Percentiles rank a stretch among this genome's conserved stretches.
These are phyloP conservation scores for Heliothis subflexa DNA, from an alignment of 1,140 invertebrate genomes.

Conservation along the genomic window DNA sequence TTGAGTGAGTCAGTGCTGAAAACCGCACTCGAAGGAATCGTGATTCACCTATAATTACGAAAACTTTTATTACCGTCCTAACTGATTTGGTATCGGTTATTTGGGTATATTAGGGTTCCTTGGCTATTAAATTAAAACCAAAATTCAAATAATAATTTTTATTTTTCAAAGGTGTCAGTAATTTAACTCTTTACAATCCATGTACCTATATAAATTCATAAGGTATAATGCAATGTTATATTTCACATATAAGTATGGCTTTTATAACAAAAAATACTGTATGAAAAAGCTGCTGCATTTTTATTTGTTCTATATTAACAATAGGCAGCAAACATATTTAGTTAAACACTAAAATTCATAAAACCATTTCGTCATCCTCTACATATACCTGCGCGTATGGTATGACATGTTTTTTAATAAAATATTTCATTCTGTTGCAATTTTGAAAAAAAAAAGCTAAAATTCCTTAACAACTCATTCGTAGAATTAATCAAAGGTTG, in stretches of 20 bases:
- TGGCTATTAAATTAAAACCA: background rate
- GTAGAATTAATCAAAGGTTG: constrained; percentile 15
- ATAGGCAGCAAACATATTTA: no score
- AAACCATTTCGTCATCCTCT: no score
- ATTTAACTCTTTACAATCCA: no score
- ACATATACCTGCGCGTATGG: no score
- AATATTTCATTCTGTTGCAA: background rate
- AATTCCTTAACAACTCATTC: background rate
- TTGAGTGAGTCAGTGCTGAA: constrained; percentile 23
- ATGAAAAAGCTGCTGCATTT: no score
- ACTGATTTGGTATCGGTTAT: constrained; percentile 41
- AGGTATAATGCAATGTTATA: no score
- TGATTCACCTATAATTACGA: constrained; percentile 41
- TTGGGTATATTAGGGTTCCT: background rate
- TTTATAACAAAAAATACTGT: no score
- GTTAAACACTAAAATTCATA: no score
- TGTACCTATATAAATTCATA: no score
- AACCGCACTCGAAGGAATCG: constrained; percentile 18
- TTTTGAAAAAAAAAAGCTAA: constrained; percentile 1
- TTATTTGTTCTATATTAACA: no score
- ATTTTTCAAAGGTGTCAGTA: background rate
- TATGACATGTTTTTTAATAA: no score
- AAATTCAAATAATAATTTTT: background rate
- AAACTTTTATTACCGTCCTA: constrained; percentile 37
- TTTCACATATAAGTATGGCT: no score